phyloP scores from a whole-genome alignment of 1,140 invertebrate genomes.

The Theocolax elegans region DNA sequence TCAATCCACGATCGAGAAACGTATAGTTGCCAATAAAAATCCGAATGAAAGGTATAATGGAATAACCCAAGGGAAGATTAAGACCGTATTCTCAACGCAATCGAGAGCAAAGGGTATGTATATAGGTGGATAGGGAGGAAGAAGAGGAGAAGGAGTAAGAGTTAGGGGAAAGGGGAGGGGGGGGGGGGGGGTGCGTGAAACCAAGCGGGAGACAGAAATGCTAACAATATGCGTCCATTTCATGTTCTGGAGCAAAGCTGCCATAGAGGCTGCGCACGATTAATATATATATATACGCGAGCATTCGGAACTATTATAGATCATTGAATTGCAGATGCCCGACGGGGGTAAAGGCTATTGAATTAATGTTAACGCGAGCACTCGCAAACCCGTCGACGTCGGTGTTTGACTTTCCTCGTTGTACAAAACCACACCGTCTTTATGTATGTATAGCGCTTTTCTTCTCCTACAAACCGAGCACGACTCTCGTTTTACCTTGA shows the following conservation, averaged over 20 bases:
- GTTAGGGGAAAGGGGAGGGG: too few relatives aligned
- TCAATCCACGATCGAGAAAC: too few relatives aligned
- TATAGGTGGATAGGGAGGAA: too few relatives aligned
- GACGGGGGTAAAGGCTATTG: constrained; percentile 35
- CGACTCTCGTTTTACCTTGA: neutral
- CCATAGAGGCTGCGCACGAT: neutral
- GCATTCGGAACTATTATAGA: constrained; percentile 54
- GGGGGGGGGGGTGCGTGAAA: too few relatives aligned
- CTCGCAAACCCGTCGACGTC: neutral
- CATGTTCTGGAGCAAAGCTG: neutral
- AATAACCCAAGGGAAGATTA: too few relatives aligned
- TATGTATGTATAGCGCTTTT: constrained; percentile 30
- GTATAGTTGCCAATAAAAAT: too few relatives aligned
- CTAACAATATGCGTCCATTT: neutral
- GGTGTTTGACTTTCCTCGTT: constrained; percentile 36
- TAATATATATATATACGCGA: constrained; percentile 35
- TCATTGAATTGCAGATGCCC: constrained; percentile 56
- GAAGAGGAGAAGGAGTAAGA: too few relatives aligned
- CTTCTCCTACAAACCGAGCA: neutral
- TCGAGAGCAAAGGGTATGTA: too few relatives aligned
- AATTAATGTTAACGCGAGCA: constrained; percentile 49
- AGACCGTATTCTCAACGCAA: too few relatives aligned
- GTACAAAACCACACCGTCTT: neutral
- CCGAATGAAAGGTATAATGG: too few relatives aligned
- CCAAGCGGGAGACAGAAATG: too few relatives aligned